Conservation (phyloP, 2,797 vertebrate species). For the Artibeus jamaicensis region DNA sequence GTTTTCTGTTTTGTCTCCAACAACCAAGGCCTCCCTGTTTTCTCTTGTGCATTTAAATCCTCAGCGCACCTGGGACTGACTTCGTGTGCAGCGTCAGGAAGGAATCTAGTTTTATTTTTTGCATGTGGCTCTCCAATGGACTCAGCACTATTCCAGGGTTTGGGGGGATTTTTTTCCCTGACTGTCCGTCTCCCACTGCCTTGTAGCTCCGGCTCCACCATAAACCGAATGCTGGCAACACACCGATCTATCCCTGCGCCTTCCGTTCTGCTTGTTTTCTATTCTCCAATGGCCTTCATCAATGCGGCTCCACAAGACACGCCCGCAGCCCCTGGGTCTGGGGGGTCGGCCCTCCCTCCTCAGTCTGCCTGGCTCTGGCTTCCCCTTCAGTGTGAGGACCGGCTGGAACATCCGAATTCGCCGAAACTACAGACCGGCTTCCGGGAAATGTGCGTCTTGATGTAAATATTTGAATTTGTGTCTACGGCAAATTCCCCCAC, state of each 20-base stretch:
- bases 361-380: not conserved
- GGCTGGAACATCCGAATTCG: no score
- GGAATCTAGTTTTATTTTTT: not conserved
- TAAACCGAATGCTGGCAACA: not conserved
- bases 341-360: accelerated
- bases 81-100: not conserved
- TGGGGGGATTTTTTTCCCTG: not conserved
- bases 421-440: not conserved
- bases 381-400: not conserved
- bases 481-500: not conserved
- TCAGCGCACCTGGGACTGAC: not conserved
- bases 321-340: not conserved
- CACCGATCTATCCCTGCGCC: not conserved
- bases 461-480: not conserved
- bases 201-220: accelerated
- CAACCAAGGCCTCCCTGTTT: not conserved
- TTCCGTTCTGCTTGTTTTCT: not conserved
- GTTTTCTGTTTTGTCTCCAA: not conserved
- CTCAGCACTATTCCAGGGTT: not conserved
- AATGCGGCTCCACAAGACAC: accelerated
- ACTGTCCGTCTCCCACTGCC: not conserved
- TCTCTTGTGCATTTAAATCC: not conserved
- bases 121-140: not conserved
- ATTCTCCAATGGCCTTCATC: not conserved
- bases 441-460: not conserved